Evolutionary conservation across 2,888 invertebrate species (phyloP), one percentile per base, ranked within the genome.

Genomic region (Lacanobia oleracea): DNA sequence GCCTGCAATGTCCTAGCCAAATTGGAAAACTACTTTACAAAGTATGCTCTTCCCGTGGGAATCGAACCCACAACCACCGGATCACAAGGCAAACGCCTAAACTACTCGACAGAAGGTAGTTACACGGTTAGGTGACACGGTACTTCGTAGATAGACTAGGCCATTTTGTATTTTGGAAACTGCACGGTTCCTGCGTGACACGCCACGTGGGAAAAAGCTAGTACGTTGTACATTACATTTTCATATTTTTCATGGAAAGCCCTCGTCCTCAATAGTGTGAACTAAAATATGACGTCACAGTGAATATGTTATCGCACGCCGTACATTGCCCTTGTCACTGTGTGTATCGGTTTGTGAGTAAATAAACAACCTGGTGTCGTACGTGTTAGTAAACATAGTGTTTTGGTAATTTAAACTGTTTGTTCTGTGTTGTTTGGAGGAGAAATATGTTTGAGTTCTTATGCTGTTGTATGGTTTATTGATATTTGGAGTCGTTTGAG

Each of bases 221-320:
- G 48, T 18, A 18, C n/a, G n/a, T n/a, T 48, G 48, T 48, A 18
- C 16, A 48, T 48, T 18, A 18, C 18, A 48, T 48, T 48, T 37
- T 48, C 50, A 27, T 21, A 56, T 56, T 12, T 48, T 40, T 50
- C 48, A 40, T 69, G 21, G 16, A 27, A 43, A 50, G 33, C 71
- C 51, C 33, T 59, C 3, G 53, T 21, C 21, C 21, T 21, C 27
- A 48, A 59, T 74, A 75, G 65, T 74, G 18, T 74, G 75, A 74
- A 65, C 53, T 53, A 62, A 60, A 54, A 8, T 45, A 51, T 78
- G 78, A 81, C 85, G 78, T 64, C 70, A 74, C 54, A 67, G 54
- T 78, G 72, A 77, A 84, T 82, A 77, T 72, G 77, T 85, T 78
- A 78, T 75, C 57, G 63, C 50, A 60, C 33, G 48, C 48, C 76